Conservation (phyloP, 2,113 vertebrate species). For the Budorcas taxicolor region DNA sequence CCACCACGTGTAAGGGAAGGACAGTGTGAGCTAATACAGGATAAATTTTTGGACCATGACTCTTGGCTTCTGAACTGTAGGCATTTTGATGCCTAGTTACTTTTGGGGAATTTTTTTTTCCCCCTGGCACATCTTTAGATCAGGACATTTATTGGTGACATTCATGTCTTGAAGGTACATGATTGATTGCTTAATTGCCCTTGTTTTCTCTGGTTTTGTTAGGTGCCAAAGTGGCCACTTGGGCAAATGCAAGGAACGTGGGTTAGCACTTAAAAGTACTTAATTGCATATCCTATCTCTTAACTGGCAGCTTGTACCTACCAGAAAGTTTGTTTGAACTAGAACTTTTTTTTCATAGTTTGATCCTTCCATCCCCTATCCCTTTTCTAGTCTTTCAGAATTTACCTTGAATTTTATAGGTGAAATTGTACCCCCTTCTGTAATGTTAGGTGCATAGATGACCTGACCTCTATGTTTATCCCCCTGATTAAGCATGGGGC, state of each 20-base stretch:
- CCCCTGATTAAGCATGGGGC: neutral
- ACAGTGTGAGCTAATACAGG: neutral
- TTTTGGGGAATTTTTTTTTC: neutral
- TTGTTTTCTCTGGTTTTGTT: constrained; percentile 26
- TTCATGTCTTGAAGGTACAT: neutral
- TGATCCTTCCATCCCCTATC: neutral
- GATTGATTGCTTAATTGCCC: constrained; percentile 24
- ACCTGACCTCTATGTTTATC: neutral
- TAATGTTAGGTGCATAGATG: neutral
- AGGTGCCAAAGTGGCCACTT: neutral
- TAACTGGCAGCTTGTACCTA: neutral
- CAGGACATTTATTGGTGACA: neutral
- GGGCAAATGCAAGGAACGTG: constrained; percentile 1
- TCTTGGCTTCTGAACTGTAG: neutral
- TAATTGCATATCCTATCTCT: constrained; percentile 10
- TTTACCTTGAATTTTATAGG: neutral
- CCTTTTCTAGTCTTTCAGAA: neutral
- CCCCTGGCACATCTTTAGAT: neutral
- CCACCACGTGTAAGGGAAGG: neutral
- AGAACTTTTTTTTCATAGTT: neutral
- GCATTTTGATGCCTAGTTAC: neutral
- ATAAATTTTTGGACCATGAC: neutral
- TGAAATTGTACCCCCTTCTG: neutral
- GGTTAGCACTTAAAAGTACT: neutral
- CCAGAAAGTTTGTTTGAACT: neutral